Conservation (phyloP, 2,797 vertebrate species). For the Phataginus tricuspis region DNA sequence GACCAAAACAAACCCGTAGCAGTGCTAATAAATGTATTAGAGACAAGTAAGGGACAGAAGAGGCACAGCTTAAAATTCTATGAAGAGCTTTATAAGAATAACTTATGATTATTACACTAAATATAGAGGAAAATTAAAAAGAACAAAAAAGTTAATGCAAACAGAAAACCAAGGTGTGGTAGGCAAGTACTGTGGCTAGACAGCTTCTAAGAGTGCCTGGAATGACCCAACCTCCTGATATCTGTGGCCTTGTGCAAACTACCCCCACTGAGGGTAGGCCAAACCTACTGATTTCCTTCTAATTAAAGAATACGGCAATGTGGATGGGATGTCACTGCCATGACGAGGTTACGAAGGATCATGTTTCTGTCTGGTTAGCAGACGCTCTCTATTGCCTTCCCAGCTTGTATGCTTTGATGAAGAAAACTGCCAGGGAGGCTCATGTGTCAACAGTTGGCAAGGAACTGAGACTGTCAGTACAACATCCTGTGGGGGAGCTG, state of each 20-base stretch:
- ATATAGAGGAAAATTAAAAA: neutral
- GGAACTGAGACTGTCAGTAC: neutral
- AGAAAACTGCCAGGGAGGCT: neutral
- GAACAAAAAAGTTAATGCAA: neutral
- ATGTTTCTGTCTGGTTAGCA: neutral
- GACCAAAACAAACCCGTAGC: neutral
- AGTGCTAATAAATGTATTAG: neutral
- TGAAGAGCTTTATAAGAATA: neutral
- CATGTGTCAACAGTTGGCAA: neutral
- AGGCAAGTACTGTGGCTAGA: neutral
- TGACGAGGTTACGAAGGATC: neutral
- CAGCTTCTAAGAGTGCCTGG: neutral
- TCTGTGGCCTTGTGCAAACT: neutral
- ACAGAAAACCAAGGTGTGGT: neutral
- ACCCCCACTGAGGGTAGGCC: neutral
- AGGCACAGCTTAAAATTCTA: neutral
- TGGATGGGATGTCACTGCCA: neutral
- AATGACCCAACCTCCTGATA: neutral
- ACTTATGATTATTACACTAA: neutral
- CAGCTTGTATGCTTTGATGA: neutral
- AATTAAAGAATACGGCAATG: neutral
- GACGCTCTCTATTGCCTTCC: neutral
- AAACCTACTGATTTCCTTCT: neutral
- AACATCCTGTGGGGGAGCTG: neutral
- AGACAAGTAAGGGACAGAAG: neutral